Evolutionary conservation across 2,888 invertebrate genomes (phyloP).

Genomic region (Idaea straminata): DNA sequence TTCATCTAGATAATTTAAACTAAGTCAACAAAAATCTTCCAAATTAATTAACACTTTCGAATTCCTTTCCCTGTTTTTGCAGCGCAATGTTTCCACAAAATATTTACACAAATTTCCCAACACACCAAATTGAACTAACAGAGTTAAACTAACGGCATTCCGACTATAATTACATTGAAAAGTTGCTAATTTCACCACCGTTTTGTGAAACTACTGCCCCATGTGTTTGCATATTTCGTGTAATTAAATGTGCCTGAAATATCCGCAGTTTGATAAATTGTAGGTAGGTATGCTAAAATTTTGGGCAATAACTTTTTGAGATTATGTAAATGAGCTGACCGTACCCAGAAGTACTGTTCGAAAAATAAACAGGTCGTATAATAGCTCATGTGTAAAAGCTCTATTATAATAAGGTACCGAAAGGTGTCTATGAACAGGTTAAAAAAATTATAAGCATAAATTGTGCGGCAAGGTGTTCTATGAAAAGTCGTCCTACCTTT

Average conservation of each 20-base stretch:
- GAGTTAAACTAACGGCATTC: slow-evolving; percentile 20
- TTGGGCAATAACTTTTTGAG: neutral
- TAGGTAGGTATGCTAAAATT: neutral
- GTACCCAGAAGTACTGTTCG: too few relatives aligned
- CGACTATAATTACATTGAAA: slow-evolving; percentile 41
- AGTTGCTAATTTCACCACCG: slow-evolving; percentile 41
- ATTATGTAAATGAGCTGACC: neutral
- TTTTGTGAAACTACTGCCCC: slow-evolving; percentile 28
- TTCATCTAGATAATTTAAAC: neutral
- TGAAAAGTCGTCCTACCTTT: too few relatives aligned
- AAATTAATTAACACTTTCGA: slow-evolving; percentile 2
- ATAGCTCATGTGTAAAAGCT: too few relatives aligned
- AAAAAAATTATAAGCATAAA: too few relatives aligned
- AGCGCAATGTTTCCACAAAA: slow-evolving; percentile 7
- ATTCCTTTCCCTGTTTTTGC: slow-evolving; percentile 1
- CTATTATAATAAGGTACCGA: too few relatives aligned
- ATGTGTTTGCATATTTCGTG: slow-evolving; percentile 31
- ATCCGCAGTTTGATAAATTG: slow-evolving; percentile 11
- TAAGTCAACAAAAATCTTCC: slow-evolving; percentile 9
- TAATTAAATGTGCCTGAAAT: slow-evolving; percentile 37
- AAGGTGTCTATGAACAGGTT: too few relatives aligned
- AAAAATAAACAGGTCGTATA: too few relatives aligned
- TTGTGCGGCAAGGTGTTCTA: too few relatives aligned
- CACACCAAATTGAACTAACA: slow-evolving; percentile 14
- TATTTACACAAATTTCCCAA: slow-evolving; percentile 16